Percentiles rank a stretch among this genome's conserved stretches.
Evolutionary conservation across 2,797 vertebrate genomes (phyloP).

Genomic region (Avahi laniger): DNA sequence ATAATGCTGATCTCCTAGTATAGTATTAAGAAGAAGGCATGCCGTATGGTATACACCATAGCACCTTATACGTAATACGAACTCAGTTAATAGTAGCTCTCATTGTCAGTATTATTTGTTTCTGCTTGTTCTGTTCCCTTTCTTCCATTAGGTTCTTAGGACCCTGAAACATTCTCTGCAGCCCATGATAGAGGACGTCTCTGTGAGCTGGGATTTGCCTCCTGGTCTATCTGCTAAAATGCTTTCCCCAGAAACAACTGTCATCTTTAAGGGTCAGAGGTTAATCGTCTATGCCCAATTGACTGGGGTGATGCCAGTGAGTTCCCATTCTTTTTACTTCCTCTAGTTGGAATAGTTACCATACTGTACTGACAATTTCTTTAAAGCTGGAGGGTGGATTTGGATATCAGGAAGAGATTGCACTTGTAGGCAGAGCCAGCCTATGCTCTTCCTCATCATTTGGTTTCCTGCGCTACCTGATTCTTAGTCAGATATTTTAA

Average conservation of each 20-base stretch:
- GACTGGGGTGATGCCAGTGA: constrained; percentile 72
- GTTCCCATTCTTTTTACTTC: background rate
- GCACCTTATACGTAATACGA: background rate
- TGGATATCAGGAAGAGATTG: background rate
- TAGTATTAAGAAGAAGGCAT: background rate
- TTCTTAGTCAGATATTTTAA: background rate
- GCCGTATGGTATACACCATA: background rate
- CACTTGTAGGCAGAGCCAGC: background rate
- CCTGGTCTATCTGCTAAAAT: constrained; percentile 78
- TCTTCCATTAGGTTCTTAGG: constrained; percentile 71
- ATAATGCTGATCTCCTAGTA: background rate
- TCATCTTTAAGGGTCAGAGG: constrained; percentile 89
- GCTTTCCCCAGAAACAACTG: constrained; percentile 85
- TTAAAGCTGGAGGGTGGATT: background rate
- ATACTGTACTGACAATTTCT: background rate
- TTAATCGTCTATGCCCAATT: constrained; percentile 83
- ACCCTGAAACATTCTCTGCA: constrained; percentile 87
- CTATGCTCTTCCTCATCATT: background rate
- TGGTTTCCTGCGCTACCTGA: background rate
- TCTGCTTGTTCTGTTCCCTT: background rate
- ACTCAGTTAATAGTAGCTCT: background rate
- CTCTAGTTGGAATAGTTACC: background rate
- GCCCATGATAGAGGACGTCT: constrained; percentile 82
- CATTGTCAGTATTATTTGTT: background rate
- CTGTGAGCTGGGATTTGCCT: constrained; percentile 83